Evolutionary conservation across 1,140 invertebrate species (phyloP).

Genomic region (Trichomalopsis sarcophagae): DNA sequence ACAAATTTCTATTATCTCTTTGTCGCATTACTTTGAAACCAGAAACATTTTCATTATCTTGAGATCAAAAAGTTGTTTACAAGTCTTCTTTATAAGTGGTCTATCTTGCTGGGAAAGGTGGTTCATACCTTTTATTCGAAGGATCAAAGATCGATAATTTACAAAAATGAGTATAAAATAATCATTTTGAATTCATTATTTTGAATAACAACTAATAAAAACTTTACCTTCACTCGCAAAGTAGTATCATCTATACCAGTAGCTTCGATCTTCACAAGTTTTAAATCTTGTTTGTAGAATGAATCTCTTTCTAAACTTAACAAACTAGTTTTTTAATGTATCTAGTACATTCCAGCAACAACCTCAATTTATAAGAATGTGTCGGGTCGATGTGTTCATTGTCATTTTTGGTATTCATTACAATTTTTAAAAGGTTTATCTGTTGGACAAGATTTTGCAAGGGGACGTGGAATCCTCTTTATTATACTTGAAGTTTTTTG

Average conservation of each 20-base stretch:
- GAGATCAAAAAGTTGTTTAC: slow-evolving; percentile 72
- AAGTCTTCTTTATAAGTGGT: slow-evolving; percentile 41
- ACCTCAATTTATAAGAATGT: slow-evolving; percentile 75
- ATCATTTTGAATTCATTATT: slow-evolving; percentile 29
- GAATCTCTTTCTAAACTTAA: slow-evolving; percentile 76
- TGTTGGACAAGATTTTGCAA: no score
- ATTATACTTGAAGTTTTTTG: no score
- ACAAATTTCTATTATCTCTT: slow-evolving; percentile 77
- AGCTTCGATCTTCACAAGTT: slow-evolving; percentile 78
- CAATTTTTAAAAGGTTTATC: no score
- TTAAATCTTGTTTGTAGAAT: slow-evolving; percentile 81
- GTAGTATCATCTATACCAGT: slow-evolving; percentile 78
- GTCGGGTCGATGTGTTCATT: no score
- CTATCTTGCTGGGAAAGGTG: slow-evolving; percentile 75
- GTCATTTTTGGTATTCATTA: no score
- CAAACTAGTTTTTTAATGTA: no score
- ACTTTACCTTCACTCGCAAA: slow-evolving; percentile 80
- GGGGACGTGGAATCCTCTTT: no score
- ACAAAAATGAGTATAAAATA: slow-evolving; percentile 27
- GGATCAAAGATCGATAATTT: slow-evolving; percentile 79
- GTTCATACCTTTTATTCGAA: slow-evolving; percentile 78
- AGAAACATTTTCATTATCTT: slow-evolving; percentile 73
- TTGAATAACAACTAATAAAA: slow-evolving; percentile 29
- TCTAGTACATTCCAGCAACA: slow-evolving; percentile 80
- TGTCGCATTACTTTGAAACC: slow-evolving; percentile 79